Conservation (phyloP, 2,113 vertebrate species). For the Pelecanus crispus region DNA sequence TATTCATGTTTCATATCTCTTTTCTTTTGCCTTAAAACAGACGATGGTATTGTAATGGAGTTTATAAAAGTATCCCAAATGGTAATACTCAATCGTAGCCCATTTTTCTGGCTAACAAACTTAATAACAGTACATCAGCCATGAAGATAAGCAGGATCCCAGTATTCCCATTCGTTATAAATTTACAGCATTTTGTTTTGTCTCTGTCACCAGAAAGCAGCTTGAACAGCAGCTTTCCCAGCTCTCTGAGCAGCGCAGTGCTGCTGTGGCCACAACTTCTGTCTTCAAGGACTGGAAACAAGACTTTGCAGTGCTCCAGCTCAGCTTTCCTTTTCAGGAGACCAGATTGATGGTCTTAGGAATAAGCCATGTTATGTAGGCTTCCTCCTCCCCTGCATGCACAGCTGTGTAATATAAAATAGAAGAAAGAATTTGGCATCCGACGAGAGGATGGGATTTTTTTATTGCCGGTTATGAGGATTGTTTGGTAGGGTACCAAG, state of each 20-base stretch:
- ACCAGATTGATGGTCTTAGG: neutral
- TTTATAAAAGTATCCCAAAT: neutral
- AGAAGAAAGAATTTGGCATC: conserved; percentile 20
- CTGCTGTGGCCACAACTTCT: neutral
- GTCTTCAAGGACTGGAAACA: neutral
- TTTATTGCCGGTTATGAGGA: neutral
- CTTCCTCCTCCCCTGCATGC: neutral
- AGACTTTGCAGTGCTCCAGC: neutral
- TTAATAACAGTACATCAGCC: neutral
- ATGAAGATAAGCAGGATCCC: neutral
- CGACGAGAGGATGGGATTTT: neutral
- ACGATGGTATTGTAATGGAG: neutral
- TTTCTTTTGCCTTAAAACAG: neutral
- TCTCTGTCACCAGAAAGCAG: neutral
- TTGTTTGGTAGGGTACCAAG: conserved; percentile 16
- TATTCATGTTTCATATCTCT: neutral
- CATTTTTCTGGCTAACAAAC: neutral
- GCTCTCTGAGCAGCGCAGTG: neutral
- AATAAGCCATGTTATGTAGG: neutral
- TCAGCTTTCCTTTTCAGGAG: neutral
- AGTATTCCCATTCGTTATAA: neutral
- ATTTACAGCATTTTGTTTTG: neutral
- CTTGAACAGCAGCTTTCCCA: neutral
- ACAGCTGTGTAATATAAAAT: conserved; percentile 28
- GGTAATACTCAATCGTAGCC: neutral